phyloP scores from a whole-genome alignment of 2,113 vertebrate species.

The Amblyopsis rosae region DNA sequence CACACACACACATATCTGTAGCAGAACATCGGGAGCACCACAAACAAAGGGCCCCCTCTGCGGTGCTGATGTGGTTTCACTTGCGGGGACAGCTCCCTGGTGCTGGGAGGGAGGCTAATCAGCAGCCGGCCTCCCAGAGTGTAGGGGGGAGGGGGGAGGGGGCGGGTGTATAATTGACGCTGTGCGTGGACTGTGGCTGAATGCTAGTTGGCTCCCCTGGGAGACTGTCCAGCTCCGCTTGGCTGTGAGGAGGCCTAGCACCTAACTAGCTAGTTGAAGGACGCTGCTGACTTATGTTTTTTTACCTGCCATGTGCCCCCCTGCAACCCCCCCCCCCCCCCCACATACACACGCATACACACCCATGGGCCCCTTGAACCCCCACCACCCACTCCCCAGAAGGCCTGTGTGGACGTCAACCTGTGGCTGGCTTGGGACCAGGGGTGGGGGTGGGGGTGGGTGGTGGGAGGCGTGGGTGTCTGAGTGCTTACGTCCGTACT shows the following conservation, averaged over 20 bases:
- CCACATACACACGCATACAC: background rate
- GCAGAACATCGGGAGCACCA: no score
- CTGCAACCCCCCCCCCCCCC: conserved; percentile 10
- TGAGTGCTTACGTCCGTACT: background rate
- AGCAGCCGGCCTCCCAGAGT: no score
- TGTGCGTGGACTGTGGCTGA: conserved; percentile 42
- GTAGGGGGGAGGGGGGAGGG: background rate
- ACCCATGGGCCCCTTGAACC: background rate
- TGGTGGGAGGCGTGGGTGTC: background rate
- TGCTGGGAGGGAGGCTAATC: background rate
- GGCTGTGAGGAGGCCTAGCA: conserved; percentile 49
- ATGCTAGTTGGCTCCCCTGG: conserved; percentile 30
- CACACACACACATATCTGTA: no score
- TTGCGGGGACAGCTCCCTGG: background rate
- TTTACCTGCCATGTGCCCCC: conserved; percentile 39
- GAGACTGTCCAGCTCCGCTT: conserved; percentile 52
- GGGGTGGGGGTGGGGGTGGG: conserved; percentile 20
- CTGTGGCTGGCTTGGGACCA: conserved; percentile 45
- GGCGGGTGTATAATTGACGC: conserved; percentile 44
- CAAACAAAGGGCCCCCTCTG: no score
- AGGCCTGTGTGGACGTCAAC: conserved; percentile 61
- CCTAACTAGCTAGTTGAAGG: conserved; percentile 18
- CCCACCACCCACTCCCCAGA: conserved; percentile 1
- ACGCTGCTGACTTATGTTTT: conserved; percentile 56
- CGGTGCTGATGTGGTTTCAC: background rate